Percentiles rank a stretch among this genome's conserved stretches.
phyloP scores from a whole-genome alignment of 1,140 invertebrate species.

The Neocloeon triangulifer region DNA sequence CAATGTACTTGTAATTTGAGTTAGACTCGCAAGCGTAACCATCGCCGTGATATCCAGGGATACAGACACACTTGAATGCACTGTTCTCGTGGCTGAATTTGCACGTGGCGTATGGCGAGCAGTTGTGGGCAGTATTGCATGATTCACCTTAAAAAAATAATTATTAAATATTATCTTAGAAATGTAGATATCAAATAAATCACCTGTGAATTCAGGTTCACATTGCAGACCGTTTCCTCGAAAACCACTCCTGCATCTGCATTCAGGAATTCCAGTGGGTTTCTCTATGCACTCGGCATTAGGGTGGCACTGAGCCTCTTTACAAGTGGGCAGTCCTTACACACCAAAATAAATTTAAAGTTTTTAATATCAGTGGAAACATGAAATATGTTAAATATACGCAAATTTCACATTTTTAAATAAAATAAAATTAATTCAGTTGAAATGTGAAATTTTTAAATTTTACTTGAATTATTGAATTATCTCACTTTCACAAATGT shows the following conservation, averaged over 20 bases:
- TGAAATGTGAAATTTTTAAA: not conserved
- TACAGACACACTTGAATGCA: constrained; percentile 73
- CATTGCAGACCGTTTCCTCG: constrained; percentile 30
- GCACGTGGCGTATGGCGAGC: too few relatives aligned
- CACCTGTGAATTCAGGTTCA: constrained; percentile 14
- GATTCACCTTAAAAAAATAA: constrained; percentile 26
- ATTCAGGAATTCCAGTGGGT: constrained; percentile 21
- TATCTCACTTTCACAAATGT: constrained; percentile 8
- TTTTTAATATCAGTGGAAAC: too few relatives aligned
- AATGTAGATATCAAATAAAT: constrained; percentile 7
- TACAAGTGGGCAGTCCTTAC: constrained; percentile 19
- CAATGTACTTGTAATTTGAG: too few relatives aligned
- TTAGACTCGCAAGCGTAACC: constrained; percentile 39
- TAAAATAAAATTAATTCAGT: too few relatives aligned
- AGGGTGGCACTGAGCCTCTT: constrained; percentile 24
- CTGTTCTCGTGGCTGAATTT: too few relatives aligned
- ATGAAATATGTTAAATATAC: too few relatives aligned
- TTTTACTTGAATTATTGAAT: not conserved
- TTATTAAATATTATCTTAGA: constrained; percentile 2
- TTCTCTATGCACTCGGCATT: constrained; percentile 33
- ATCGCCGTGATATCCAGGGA: constrained; percentile 54
- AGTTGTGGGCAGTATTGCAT: constrained; percentile 51
- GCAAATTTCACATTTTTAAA: too few relatives aligned
- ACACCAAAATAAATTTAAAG: constrained; percentile 6
- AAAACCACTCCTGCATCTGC: constrained; percentile 30